Conservation (phyloP, 2,888 invertebrate species). For the Ormyrus pomaceus region DNA sequence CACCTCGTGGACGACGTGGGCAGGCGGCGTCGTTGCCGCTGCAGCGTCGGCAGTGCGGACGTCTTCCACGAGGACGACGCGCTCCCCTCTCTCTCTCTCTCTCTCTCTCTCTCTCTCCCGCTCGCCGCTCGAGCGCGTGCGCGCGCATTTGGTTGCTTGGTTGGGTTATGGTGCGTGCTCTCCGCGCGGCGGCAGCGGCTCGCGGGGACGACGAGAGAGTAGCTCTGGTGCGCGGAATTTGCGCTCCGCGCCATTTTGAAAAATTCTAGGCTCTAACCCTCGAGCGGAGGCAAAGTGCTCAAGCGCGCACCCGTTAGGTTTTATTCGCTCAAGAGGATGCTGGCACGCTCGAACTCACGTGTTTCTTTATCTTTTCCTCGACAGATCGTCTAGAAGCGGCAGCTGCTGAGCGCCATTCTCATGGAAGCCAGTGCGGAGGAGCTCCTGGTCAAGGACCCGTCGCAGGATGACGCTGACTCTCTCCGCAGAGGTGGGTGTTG, state of each 20-base stretch:
- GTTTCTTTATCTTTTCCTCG: slow-evolving; percentile 17
- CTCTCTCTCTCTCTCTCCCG: slow-evolving; percentile 11
- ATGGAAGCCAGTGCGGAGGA: slow-evolving; percentile 74
- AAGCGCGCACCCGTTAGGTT: neutral
- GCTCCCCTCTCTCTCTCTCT: slow-evolving; percentile 11
- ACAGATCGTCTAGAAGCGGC: slow-evolving; percentile 60
- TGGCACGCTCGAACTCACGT: slow-evolving; percentile 15
- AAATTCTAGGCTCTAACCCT: slow-evolving; percentile 66
- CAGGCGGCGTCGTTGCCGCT: neutral
- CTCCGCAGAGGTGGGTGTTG: slow-evolving; percentile 66
- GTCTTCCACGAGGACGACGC: slow-evolving; percentile 50
- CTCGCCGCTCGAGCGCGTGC: slow-evolving; percentile 54
- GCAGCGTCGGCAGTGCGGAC: slow-evolving; percentile 3
- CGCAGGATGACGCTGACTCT: slow-evolving; percentile 66
- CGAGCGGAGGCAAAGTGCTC: slow-evolving; percentile 18
- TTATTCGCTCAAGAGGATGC: no score
- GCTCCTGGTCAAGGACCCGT: slow-evolving; percentile 72
- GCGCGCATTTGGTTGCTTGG: slow-evolving; percentile 23
- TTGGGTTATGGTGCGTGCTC: slow-evolving; percentile 49
- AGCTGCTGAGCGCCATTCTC: slow-evolving; percentile 63
- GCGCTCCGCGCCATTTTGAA: slow-evolving; percentile 73
- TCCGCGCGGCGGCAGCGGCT: no score
- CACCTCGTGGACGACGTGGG: neutral
- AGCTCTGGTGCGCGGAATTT: slow-evolving; percentile 64
- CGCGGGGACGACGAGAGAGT: neutral